phyloP scores from a whole-genome alignment of 1,140 invertebrate species.

The Pseudomyrmex gracilis region DNA sequence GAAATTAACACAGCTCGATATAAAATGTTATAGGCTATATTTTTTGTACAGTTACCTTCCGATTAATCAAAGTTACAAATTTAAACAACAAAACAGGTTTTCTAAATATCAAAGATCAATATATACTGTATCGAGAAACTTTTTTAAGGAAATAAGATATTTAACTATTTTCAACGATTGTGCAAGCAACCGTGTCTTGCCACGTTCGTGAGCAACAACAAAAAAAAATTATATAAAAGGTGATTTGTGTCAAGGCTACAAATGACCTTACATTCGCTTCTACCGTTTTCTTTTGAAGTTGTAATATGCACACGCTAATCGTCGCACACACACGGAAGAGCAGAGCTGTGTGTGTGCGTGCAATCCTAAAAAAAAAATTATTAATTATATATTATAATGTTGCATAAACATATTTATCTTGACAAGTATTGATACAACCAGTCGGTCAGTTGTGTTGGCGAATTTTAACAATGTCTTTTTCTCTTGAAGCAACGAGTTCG shows the following conservation, averaged over 20 bases:
- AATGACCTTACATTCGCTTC: constrained; percentile 43
- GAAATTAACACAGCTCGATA: too few species aligned
- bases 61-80: too few species aligned
- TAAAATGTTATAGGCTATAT: too few species aligned
- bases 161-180: constrained; percentile 11
- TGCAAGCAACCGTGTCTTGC: background rate
- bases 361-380: background rate
- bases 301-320: background rate
- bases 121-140: too few species aligned
- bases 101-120: too few species aligned
- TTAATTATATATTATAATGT: too few species aligned
- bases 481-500: constrained; percentile 81
- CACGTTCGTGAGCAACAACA: background rate
- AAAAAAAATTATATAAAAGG: constrained; percentile 12
- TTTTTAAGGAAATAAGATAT: too few species aligned
- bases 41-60: too few species aligned
- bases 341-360: background rate
- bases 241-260: constrained; percentile 63
- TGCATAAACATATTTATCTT: too few species aligned
- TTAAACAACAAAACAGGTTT: too few species aligned
- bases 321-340: background rate
- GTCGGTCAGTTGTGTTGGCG: background rate
- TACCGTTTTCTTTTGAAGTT: constrained; percentile 51
- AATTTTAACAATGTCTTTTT: constrained; percentile 76
- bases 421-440: background rate